A percentile compares a stretch with the other conserved stretches of the same genome.
These are phyloP conservation scores for Brotula barbata DNA, from an alignment of 2,797 vertebrate species.

Conservation along the genomic window DNA sequence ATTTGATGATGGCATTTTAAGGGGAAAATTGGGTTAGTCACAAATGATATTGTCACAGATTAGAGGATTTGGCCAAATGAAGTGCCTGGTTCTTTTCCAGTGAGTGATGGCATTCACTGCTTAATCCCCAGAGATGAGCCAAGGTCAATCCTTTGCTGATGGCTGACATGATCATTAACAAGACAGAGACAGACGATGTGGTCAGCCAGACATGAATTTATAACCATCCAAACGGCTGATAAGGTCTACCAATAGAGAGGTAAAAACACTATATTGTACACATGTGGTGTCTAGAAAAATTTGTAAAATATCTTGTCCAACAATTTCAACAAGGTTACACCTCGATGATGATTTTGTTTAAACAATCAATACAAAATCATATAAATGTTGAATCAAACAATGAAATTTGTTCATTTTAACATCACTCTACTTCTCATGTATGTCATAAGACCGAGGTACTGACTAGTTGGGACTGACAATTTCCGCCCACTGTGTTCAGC, in stretches of 20 bases:
- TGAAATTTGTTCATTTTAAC: accelerated
- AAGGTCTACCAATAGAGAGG: background rate
- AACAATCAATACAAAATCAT: too few relatives aligned
- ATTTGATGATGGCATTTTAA: constrained; percentile 49
- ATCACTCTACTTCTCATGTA: background rate
- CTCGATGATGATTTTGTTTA: too few relatives aligned
- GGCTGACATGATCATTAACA: constrained; percentile 20
- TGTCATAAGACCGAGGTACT: constrained; percentile 13
- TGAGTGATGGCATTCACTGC: constrained; percentile 49
- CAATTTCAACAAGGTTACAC: too few relatives aligned
- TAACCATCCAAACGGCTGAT: constrained; percentile 27
- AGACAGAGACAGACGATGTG: constrained; percentile 29
- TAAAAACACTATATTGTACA: constrained; percentile 2
- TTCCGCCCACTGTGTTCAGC: too few relatives aligned
- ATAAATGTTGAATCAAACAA: too few relatives aligned
- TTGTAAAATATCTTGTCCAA: too few relatives aligned
- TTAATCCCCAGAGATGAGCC: constrained; percentile 45
- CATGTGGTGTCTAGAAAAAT: too few relatives aligned
- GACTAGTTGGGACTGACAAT: too few relatives aligned
- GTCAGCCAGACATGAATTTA: constrained; percentile 14
- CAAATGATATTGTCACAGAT: constrained; percentile 42
- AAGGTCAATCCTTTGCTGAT: constrained; percentile 49
- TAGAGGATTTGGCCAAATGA: constrained; percentile 42
- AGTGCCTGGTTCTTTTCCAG: constrained; percentile 53
- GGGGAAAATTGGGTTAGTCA: constrained; percentile 50